Evolutionary conservation across 2,888 invertebrate species (phyloP).

Genomic region (Rhagonycha fulva): DNA sequence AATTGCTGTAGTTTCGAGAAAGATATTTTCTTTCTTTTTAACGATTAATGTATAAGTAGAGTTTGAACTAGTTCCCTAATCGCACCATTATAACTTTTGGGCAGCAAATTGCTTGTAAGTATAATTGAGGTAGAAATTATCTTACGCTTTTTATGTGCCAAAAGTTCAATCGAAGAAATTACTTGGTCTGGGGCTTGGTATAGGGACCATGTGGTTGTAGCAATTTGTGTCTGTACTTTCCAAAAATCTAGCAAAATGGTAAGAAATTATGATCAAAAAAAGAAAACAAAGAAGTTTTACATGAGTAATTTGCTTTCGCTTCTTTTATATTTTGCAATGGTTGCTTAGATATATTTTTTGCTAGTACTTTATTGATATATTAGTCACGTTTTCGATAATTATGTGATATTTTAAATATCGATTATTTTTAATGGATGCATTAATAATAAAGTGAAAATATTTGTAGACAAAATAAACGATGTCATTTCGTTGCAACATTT

Average conservation of each 20-base stretch:
- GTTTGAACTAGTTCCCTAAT: not conserved
- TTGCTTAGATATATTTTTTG: not conserved
- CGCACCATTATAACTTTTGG: not conserved
- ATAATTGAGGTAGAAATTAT: not conserved
- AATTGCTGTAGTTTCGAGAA: not conserved
- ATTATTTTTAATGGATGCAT: not conserved
- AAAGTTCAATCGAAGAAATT: not conserved
- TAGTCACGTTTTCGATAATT: not conserved
- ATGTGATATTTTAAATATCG: not conserved
- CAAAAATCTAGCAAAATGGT: not conserved
- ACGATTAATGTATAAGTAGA: not conserved
- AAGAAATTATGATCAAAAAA: not conserved
- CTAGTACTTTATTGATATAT: not conserved
- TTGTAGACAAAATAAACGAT: not conserved
- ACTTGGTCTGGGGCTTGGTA: no score
- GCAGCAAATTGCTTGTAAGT: not conserved
- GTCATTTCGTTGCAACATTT: not conserved
- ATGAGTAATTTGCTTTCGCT: not conserved
- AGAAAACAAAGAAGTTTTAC: not conserved
- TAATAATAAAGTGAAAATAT: not conserved
- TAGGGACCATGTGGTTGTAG: no score
- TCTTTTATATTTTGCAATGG: not conserved
- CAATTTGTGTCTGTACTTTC: no score
- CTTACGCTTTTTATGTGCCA: not conserved
- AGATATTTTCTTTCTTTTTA: not conserved